Conservation (phyloP, 2,797 vertebrate genomes). For the Gymnocypris eckloni region DNA sequence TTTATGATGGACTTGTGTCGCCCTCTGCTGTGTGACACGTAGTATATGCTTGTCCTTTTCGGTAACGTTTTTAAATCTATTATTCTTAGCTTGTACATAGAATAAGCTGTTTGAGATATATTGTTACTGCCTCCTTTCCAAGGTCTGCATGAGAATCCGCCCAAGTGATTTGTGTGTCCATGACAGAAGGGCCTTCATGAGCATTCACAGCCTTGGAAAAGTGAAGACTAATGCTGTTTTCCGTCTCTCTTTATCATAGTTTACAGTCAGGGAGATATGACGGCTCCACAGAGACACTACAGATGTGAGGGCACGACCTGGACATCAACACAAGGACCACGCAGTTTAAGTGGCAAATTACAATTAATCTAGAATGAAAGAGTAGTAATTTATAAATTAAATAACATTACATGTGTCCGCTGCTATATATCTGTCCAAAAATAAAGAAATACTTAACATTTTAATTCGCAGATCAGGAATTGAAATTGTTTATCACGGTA, state of each 20-base stretch:
- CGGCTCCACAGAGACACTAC: conserved; percentile 14
- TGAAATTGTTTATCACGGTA: too few species aligned
- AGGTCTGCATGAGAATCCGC: conserved; percentile 15
- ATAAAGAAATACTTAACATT: neutral
- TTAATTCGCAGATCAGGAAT: neutral
- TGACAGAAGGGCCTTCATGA: conserved; percentile 8
- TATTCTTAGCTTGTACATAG: neutral
- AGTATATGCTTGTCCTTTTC: neutral
- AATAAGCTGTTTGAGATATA: neutral
- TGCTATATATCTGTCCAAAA: neutral
- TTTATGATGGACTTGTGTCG: neutral
- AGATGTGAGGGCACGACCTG: neutral
- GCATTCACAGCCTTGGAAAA: conserved; percentile 20
- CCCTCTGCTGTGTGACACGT: conserved; percentile 6
- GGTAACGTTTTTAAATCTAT: neutral
- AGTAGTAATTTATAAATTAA: neutral
- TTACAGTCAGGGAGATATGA: conserved; percentile 20
- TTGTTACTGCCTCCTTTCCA: neutral
- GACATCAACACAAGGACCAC: neutral
- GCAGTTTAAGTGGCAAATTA: neutral
- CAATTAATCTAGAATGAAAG: neutral
- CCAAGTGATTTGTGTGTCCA: conserved; percentile 5
- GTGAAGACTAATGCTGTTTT: neutral
- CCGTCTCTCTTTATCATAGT: neutral
- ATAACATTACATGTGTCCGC: neutral